Evolutionary conservation across 2,113 vertebrate species (phyloP).

Genomic region (Ardeotis arabs): DNA sequence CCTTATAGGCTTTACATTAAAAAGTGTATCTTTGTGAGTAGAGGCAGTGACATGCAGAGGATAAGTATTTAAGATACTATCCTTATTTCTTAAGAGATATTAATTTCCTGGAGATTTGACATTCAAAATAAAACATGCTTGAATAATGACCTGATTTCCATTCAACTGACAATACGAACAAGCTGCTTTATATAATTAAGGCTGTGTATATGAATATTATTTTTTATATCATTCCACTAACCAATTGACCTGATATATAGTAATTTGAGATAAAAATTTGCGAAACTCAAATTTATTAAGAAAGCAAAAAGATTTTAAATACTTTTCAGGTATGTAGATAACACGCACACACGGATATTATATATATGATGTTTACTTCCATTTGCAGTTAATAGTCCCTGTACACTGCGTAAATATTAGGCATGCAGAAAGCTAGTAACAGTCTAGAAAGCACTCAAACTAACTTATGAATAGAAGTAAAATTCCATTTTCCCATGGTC

Average conservation of each 20-base stretch:
- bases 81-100: neutral
- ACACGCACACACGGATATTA: neutral
- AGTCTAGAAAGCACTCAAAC: neutral
- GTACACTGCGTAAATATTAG: neutral
- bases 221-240: neutral
- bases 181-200: neutral
- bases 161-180: neutral
- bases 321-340: neutral
- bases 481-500: neutral
- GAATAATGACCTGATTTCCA: neutral
- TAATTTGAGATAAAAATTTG: neutral
- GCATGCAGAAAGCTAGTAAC: neutral
- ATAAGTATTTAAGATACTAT: neutral
- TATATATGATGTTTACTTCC: no score
- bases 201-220: neutral
- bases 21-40: neutral
- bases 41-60: neutral
- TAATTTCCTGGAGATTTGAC: neutral
- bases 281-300: neutral
- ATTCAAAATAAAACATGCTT: neutral
- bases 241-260: accelerated
- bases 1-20: neutral
- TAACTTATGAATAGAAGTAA: neutral
- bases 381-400: neutral
- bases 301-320: neutral